Evolutionary conservation across 1,140 invertebrate species (phyloP), one percentile per base, ranked within the genome.

Genomic region (Agrypnia vestita): DNA sequence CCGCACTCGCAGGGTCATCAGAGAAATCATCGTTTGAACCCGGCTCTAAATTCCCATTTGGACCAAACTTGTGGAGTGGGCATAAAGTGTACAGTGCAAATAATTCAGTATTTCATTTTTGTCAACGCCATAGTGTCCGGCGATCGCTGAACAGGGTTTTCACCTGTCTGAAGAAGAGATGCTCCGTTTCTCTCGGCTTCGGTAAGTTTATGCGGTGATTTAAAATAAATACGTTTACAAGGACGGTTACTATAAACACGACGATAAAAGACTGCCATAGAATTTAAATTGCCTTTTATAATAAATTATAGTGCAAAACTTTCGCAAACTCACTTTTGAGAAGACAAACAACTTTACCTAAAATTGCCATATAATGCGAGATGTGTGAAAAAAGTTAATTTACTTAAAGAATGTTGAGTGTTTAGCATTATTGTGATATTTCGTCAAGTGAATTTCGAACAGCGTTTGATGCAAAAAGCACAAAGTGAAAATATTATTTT

Each of bases 1-100:
- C 82, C 93, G 96, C 85, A 95, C 94, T 84, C 91, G 96, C 75
- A 90, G 96, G 86, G 96, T 98, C 85, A 97, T 98, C 85, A 92
- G 96, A 79, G 97, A 97, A 88, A 97, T 98, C 87, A 97, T 98
- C 87, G 97, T 98, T 86, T 98, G 94, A 95, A 89, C 81, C 81
- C 64, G 83, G 83, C 81, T 84, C 67, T 84, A 82, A 62, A 49
- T 35, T 35, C 79, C 79, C 64, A 55, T 47, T 15, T 43, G 76
- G 53, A 71, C 76, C 13, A 64, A 55, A 71, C 25, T 35, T 67
- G 64, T 51, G 76, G 17, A 43, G 59, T 78, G 76, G 76, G 67
- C 76, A 9, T 13, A 13, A 53, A 73, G 69, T 35, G 69, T 62
- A 74, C 49, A 79, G 77, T 79, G 77, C 77, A 79, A 74, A 72